A percentile compares a stretch with the other conserved stretches of the same genome.
Conservation (phyloP, 2,888 invertebrate species). For the Mystacides longicornis region DNA sequence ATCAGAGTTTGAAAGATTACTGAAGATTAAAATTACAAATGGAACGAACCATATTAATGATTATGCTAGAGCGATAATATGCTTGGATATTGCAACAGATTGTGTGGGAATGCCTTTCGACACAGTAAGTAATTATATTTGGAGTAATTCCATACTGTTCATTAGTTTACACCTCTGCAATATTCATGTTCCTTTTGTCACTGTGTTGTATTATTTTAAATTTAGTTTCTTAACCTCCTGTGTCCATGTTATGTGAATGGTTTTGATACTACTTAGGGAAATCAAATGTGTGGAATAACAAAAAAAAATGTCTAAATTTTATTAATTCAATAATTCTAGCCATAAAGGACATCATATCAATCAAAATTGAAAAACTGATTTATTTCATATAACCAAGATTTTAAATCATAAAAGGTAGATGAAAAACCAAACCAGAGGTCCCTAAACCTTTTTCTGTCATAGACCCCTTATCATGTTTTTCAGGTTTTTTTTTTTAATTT, state of each 20-base stretch:
- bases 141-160: background rate
- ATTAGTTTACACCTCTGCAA: background rate
- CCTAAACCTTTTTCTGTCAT: no score
- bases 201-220: no score
- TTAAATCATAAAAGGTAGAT: no score
- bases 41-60: conserved; percentile 47
- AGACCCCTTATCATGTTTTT: no score
- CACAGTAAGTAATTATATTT: conserved; percentile 34
- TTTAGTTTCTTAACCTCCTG: background rate
- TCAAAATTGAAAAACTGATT: no score
- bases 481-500: no score
- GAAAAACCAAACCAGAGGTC: no score
- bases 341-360: no score
- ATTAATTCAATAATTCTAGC: background rate
- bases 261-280: background rate
- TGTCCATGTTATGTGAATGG: background rate
- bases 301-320: background rate
- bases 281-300: background rate
- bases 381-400: no score
- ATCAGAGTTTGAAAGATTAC: conserved; percentile 44
- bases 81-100: conserved; percentile 52
- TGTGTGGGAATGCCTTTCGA: conserved; percentile 48
- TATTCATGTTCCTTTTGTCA: background rate
- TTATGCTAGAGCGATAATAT: conserved; percentile 52
- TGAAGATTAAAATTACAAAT: conserved; percentile 42